Base-by-base conservation (phyloP, 2,113 vertebrate genomes). In the Echinops telfairi region DNA sequence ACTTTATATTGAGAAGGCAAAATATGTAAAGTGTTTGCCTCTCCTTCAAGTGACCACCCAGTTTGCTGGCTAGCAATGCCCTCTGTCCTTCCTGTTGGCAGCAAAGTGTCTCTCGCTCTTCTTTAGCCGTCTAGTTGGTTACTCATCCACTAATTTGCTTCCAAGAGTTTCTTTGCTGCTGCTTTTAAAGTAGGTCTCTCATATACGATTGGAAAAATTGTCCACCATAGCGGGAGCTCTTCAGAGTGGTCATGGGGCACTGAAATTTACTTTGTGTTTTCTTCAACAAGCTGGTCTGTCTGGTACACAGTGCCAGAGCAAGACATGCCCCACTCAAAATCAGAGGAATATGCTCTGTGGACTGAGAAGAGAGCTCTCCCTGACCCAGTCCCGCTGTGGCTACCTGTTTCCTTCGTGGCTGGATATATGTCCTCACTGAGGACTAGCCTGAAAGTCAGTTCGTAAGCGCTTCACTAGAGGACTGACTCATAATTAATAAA, bases 181-280 rank as follows among this genome's bases (percentile, higher is more conserved):
- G 0, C 29, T 73, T 33, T 75, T 38, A 62, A 40, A 25, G 71
- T 14, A 14, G 3, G 20, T 27, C 6, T 20, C n/a, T 62, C n/a
- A 40, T 20, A 2, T 27, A 53, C 10, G 1, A 10, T 31, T 62
- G 27, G 27, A 15, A 47, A 86, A 23, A 16, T 31, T 62, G n/a
- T 22, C 16, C 53, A 2, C 4, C 19, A 14, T 12, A 33, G n/a
- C 47, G 1, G 2, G 9, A 62, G 11, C 22, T 86, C 11, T 4
- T 16, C 4, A 19, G 38, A 77, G 7, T 4, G 2, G 12, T 8
- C 40, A 12, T 1, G 2, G 19, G 1, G 12, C 57, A 2, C 2
- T 73, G 38, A 89, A 23, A 62, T 40, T 4, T 1, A 23, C 29
- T 6, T 15, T 9, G 4, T 3, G 6, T 27, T 9, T 62, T 36